Evolutionary conservation across 2,797 vertebrate species (phyloP).

Genomic region (Hemibagrus guttatus): DNA sequence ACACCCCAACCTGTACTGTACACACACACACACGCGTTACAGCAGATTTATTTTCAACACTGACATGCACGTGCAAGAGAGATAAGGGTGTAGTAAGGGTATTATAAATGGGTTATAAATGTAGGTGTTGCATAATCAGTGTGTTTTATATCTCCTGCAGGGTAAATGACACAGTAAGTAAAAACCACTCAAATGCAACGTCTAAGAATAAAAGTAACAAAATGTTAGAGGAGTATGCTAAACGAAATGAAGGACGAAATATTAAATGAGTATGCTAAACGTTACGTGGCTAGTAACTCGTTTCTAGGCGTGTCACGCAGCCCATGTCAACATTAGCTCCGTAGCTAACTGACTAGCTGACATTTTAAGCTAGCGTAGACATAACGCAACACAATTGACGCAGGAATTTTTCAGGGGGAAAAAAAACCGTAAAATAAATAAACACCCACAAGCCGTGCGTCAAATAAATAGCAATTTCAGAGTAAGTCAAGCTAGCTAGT

Average conservation of each 20-base stretch:
- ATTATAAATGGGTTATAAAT: neutral
- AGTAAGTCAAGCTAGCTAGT: neutral
- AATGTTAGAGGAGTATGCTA: neutral
- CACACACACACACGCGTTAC: neutral
- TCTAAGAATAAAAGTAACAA: neutral
- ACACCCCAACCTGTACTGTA: neutral
- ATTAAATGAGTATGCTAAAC: too few relatives aligned
- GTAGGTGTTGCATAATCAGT: neutral
- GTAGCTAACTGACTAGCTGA: conserved; percentile 33
- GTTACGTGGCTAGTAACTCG: neutral
- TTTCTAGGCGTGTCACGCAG: conserved; percentile 48
- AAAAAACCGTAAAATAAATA: neutral
- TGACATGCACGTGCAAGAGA: neutral
- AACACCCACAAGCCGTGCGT: too few relatives aligned
- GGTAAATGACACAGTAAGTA: too few relatives aligned
- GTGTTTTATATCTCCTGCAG: neutral
- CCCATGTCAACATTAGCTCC: conserved; percentile 32
- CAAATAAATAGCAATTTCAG: neutral
- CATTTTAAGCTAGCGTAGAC: neutral
- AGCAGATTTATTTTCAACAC: neutral
- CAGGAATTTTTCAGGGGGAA: neutral
- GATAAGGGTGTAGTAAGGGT: neutral
- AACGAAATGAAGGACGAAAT: neutral
- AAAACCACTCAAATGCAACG: neutral
- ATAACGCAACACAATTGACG: neutral